Percentiles rank a stretch among this genome's conserved stretches.
phyloP scores from a whole-genome alignment of 2,113 vertebrate species.

The Drymodes brunneopygia region DNA sequence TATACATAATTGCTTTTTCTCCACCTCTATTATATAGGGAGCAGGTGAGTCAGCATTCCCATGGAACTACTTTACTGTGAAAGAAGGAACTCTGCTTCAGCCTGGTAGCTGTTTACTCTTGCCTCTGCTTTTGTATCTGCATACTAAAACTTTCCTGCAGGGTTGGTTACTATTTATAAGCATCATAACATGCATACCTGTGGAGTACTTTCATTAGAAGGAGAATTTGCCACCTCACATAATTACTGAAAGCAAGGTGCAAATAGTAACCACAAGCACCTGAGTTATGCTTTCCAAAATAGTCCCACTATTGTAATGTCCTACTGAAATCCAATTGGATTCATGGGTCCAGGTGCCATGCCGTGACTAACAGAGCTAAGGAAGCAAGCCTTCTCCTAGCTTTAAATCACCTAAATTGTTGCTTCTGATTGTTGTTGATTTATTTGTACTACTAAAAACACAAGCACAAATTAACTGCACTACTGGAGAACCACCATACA shows the following conservation, averaged over 20 bases:
- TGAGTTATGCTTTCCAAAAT: neutral
- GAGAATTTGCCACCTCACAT: neutral
- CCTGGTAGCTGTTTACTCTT: neutral
- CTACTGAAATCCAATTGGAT: neutral
- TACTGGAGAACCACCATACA: neutral
- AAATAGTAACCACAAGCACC: neutral
- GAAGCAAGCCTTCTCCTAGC: neutral
- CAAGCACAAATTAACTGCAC: neutral
- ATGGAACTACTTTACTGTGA: neutral
- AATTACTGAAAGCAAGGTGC: conserved; percentile 3
- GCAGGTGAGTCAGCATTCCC: conserved; percentile 37
- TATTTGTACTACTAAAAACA: neutral
- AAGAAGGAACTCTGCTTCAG: neutral
- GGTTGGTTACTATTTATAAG: neutral
- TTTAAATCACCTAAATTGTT: neutral
- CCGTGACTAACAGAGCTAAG: neutral
- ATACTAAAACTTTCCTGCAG: neutral
- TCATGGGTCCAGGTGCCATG: neutral
- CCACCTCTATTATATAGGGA: neutral
- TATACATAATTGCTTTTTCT: neutral
- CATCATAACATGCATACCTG: neutral
- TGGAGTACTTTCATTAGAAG: neutral
- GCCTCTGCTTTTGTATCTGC: neutral
- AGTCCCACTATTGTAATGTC: neutral
- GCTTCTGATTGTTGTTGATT: neutral